Evolutionary conservation across 1,140 invertebrate genomes (phyloP).

Genomic region (Danaus melanippus): DNA sequence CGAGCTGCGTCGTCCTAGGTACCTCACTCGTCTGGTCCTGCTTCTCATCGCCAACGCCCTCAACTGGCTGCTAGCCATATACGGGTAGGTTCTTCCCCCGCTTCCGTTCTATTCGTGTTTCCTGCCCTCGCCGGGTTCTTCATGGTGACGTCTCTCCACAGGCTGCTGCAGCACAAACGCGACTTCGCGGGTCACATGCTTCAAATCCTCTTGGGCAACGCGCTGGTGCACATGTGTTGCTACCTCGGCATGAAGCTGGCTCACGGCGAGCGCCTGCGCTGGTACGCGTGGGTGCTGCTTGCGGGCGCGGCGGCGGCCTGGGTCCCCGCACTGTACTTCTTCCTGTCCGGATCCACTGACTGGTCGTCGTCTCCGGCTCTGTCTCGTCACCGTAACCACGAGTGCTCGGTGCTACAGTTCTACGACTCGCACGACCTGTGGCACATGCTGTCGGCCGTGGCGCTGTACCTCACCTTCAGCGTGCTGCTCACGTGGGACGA

Average conservation of each 20-base stretch:
- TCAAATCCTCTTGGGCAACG: conserved; percentile 86
- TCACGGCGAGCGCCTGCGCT: conserved; percentile 79
- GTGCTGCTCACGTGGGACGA: conserved; percentile 87
- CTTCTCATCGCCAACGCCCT: conserved; percentile 79
- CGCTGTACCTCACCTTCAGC: conserved; percentile 94
- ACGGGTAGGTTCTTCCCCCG: conserved; percentile 64
- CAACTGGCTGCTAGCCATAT: conserved; percentile 83
- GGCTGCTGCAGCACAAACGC: conserved; percentile 73
- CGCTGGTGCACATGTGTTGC: conserved; percentile 86
- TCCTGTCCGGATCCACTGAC: conserved; percentile 43
- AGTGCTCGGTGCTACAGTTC: conserved; percentile 84
- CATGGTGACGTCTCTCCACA: conserved; percentile 15
- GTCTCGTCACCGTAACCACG: conserved; percentile 82
- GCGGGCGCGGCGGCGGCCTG: conserved; percentile 41
- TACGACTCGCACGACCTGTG: conserved; percentile 93
- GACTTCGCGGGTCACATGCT: conserved; percentile 90
- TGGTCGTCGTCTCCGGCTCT: conserved; percentile 80
- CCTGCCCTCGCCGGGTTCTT: not conserved
- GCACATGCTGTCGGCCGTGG: conserved; percentile 93
- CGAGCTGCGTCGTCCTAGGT: conserved; percentile 45
- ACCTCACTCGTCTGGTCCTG: conserved; percentile 69
- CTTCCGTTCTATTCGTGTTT: not conserved
- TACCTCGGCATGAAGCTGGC: conserved; percentile 91
- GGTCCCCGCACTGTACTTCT: conserved; percentile 58
- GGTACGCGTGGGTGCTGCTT: conserved; percentile 57